phyloP scores from a whole-genome alignment of 2,113 vertebrate genomes.

The Prochilodus magdalenae region DNA sequence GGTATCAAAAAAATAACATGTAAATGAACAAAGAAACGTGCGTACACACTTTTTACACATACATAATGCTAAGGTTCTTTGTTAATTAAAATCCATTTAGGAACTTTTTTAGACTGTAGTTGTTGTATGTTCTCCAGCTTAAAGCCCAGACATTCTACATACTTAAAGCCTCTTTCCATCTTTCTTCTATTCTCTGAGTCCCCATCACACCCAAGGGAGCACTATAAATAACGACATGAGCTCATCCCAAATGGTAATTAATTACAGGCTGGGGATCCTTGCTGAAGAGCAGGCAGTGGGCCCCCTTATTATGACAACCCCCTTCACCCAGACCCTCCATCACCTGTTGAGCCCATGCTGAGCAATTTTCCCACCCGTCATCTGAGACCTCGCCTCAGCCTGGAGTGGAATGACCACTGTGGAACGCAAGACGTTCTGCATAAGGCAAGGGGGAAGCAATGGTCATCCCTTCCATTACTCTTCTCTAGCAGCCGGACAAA shows the following conservation, averaged over 20 bases:
- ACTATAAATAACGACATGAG: conserved; percentile 72
- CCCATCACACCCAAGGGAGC: conserved; percentile 31
- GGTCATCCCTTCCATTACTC: conserved; percentile 14
- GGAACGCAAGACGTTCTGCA: conserved; percentile 42
- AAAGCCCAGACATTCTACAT: conserved; percentile 46
- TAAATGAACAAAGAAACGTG: no score
- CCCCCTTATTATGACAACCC: conserved; percentile 63
- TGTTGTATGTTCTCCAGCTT: conserved; percentile 28
- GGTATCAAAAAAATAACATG: no score
- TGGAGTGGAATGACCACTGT: conserved; percentile 40
- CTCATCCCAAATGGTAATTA: conserved; percentile 71
- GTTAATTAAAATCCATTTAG: no score
- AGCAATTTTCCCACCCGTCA: conserved; percentile 68
- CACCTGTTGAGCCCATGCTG: conserved; percentile 71
- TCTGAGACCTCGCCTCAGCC: conserved; percentile 50
- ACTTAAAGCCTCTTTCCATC: conserved; percentile 58
- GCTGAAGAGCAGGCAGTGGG: conserved; percentile 48
- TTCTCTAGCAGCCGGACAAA: conserved; percentile 1
- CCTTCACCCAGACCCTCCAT: conserved; percentile 55
- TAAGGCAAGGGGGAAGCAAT: conserved; percentile 47
- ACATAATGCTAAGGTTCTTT: no score
- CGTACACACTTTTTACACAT: no score
- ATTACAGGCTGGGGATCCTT: conserved; percentile 64
- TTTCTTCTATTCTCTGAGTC: conserved; percentile 47
- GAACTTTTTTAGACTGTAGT: neutral